phyloP scores from a whole-genome alignment of 1,140 invertebrate species.

The Epicauta chinensis region DNA sequence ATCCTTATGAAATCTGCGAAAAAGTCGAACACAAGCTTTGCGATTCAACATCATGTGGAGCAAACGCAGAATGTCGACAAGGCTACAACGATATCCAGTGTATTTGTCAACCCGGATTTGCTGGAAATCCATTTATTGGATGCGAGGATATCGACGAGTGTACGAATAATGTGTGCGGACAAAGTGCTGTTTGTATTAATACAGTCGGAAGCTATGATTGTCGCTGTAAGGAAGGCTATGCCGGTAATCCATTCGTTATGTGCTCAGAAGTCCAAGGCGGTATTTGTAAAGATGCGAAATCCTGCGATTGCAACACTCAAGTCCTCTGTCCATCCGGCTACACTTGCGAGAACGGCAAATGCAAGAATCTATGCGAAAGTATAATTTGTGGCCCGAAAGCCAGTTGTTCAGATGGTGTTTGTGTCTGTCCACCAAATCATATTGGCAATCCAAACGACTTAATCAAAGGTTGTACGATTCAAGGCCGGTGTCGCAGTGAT shows the following conservation, averaged over 20 bases:
- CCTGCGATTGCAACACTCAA: conserved; percentile 62
- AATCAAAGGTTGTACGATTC: conserved; percentile 58
- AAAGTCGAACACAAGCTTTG: conserved; percentile 59
- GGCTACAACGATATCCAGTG: conserved; percentile 70
- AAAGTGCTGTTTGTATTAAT: conserved; percentile 83
- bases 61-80: conserved; percentile 70
- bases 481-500: conserved; percentile 70
- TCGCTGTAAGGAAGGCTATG: conserved; percentile 70
- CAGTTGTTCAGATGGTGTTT: conserved; percentile 70
- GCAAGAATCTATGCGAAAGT: conserved; percentile 65
- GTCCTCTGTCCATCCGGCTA: conserved; percentile 69
- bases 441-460: conserved; percentile 70
- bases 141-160: conserved; percentile 87
- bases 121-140: conserved; percentile 79
- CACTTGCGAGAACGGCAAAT: conserved; percentile 61
- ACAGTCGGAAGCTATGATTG: conserved; percentile 82
- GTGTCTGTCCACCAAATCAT: conserved; percentile 71
- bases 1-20: conserved; percentile 78
- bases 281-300: conserved; percentile 59
- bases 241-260: conserved; percentile 78
- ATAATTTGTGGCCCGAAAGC: conserved; percentile 75
- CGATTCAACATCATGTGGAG: conserved; percentile 64
- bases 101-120: conserved; percentile 71
- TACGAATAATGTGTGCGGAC: conserved; percentile 70
- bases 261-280: conserved; percentile 62